A percentile compares a stretch with the other conserved stretches of the same genome.
These are phyloP conservation scores for Drosophila elegans DNA, from an alignment of 1,140 invertebrate genomes.

Conservation along the genomic window DNA sequence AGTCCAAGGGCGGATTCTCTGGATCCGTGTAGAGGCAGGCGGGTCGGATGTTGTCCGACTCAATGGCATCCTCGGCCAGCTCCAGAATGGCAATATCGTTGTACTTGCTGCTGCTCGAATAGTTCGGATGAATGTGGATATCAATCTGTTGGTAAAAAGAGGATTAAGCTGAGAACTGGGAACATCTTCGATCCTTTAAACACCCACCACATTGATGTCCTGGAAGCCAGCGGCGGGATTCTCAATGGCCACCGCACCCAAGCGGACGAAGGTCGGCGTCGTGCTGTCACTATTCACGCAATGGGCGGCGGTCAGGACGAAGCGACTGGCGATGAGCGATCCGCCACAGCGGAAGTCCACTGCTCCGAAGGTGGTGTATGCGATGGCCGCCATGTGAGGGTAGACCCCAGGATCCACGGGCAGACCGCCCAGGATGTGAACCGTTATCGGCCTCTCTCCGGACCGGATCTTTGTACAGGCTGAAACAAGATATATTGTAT, in stretches of 20 bases:
- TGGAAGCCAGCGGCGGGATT: slow-evolving; percentile 9
- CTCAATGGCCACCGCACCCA: slow-evolving; percentile 63
- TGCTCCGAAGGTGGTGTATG: slow-evolving; percentile 32
- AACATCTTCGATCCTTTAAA: not conserved
- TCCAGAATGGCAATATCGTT: slow-evolving; percentile 76
- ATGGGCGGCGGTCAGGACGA: slow-evolving; percentile 90
- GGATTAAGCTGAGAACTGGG: not conserved
- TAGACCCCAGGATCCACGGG: slow-evolving; percentile 60
- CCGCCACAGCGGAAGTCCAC: slow-evolving; percentile 85
- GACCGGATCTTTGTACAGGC: slow-evolving; percentile 46
- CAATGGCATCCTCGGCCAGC: slow-evolving; percentile 42
- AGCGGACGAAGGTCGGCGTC: slow-evolving; percentile 54
- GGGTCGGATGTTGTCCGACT: slow-evolving; percentile 33
- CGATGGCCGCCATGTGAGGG: slow-evolving; percentile 81
- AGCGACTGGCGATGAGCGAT: slow-evolving; percentile 84
- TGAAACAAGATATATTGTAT: not conserved
- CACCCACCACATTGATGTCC: slow-evolving; percentile 57
- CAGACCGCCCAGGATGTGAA: slow-evolving; percentile 69
- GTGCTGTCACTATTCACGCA: slow-evolving; percentile 86
- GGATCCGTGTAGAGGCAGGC: slow-evolving; percentile 63
- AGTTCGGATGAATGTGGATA: slow-evolving; percentile 59
- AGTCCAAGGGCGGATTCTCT: slow-evolving; percentile 33
- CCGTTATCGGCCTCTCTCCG: slow-evolving; percentile 10
- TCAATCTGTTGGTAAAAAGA: slow-evolving; percentile 12
- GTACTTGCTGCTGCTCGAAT: slow-evolving; percentile 61